These are phyloP conservation scores for Osedax fenrisi DNA, from an alignment of 2,888 invertebrate genomes.

Conservation along the genomic window DNA sequence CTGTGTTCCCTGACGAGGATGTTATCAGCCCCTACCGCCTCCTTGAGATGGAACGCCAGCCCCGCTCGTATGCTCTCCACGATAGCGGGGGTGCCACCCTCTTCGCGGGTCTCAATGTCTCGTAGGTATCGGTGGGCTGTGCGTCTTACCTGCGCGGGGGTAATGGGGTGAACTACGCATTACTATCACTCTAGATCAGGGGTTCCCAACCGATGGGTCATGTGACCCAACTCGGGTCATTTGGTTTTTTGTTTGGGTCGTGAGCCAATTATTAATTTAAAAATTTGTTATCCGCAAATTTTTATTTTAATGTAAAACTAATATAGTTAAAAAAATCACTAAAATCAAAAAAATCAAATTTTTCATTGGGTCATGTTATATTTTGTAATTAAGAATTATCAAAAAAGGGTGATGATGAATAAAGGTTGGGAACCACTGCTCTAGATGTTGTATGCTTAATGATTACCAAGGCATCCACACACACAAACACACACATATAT, in stretches of 20 bases:
- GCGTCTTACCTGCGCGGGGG: constrained; percentile 42
- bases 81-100: constrained; percentile 64
- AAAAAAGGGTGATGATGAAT: no score
- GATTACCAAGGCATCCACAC: neutral
- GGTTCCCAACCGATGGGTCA: neutral
- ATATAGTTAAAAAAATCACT: no score
- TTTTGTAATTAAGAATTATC: no score
- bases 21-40: constrained; percentile 63
- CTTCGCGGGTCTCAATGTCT: constrained; percentile 56
- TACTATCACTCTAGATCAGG: neutral
- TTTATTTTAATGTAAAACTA: neutral
- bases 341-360: no score
- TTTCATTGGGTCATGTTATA: no score
- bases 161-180: neutral
- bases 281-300: neutral
- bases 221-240: neutral
- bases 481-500: no score
- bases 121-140: constrained; percentile 54
- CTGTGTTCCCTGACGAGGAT: constrained; percentile 56
- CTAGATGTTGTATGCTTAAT: no score
- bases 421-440: no score
- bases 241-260: no score
- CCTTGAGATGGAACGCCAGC: constrained; percentile 71
- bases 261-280: no score
- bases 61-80: constrained; percentile 73